Evolutionary conservation across 2,797 vertebrate genomes (phyloP), one percentile per base, ranked within the genome.

Genomic region (Leptodactylus fallax): DNA sequence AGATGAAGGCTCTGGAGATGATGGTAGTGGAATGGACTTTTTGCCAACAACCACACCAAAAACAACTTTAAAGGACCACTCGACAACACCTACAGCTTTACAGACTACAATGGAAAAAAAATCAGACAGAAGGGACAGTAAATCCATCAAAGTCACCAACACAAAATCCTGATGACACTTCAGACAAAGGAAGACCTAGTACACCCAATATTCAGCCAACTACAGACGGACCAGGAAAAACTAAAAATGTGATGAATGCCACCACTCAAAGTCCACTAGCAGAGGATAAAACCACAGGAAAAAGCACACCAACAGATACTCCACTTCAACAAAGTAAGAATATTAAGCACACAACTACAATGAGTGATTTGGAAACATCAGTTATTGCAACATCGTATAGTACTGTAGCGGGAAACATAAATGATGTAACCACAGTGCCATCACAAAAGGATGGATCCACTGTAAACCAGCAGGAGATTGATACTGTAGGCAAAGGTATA

Each of bases 1-100:
- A 65, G 79, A 67, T 53, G 83, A 80, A 55, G 87, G 81, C 56
- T 91, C 88, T 74, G 92, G 93, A 77, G 93, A 94, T 21, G 76
- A 47, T 51, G 90, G 90, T 78, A 93, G 90, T 67, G 93, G 88
- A 76, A 3, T 69, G n/a, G 92, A 94, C 53, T 90, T 81, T 51
- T 81, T 71, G 23, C 88, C n/a, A 5, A 85, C 91, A 13, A 93
- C 85, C 45, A 90, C 88, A 56, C 79, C 90, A 45, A 83, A 92
- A 80, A 90, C 84, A 8, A 90, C 89, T 81, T 67, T 90, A 25
- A 77, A 72, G 0, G 51, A 55, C 47, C 21, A 82, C 13, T 60
- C 3, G 45, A 78, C 87, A 82, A 87, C 82, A 0, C 4, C 36
- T 36, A 47, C 83, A 85, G 85, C n/a, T 56, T 81, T 77, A 49